Percentiles rank a stretch among this genome's conserved stretches.
These are phyloP conservation scores for Xestia sexstrigata DNA, from an alignment of 2,888 invertebrate genomes.

Conservation along the genomic window DNA sequence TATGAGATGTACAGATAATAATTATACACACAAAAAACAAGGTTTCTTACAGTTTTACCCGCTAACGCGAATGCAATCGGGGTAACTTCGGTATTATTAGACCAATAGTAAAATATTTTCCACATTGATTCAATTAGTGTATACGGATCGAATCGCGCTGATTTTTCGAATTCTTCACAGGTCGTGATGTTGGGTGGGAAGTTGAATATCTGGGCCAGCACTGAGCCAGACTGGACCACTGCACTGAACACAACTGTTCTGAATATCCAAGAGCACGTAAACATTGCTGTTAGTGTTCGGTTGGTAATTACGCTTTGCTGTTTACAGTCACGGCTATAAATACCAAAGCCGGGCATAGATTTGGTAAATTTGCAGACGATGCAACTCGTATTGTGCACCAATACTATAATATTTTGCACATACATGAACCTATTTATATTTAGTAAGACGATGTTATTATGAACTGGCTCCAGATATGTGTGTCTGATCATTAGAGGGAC, in stretches of 20 bases:
- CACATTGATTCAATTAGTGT: conserved; percentile 80
- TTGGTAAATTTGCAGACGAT: conserved; percentile 37
- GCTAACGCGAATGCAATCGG: conserved; percentile 81
- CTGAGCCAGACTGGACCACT: conserved; percentile 35
- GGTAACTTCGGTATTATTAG: conserved; percentile 77
- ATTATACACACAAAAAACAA: not conserved
- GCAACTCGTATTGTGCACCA: conserved; percentile 13
- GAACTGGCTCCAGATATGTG: not conserved
- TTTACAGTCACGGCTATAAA: conserved; percentile 67
- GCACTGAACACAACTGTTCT: conserved; percentile 75
- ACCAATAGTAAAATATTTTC: conserved; percentile 86
- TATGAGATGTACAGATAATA: conserved; percentile 12
- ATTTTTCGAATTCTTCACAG: conserved; percentile 83
- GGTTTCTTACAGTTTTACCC: conserved; percentile 75
- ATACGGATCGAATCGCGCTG: conserved; percentile 79
- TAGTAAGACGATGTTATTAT: not conserved
- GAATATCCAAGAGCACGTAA: conserved; percentile 77
- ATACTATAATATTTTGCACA: not conserved
- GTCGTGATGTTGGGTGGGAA: conserved; percentile 71
- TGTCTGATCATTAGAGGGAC: not conserved
- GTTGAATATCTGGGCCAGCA: conserved; percentile 27
- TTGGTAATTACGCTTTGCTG: conserved; percentile 74
- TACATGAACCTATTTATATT: not conserved
- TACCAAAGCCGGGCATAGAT: conserved; percentile 45
- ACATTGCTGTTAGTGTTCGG: conserved; percentile 78